Percentiles rank a stretch among this genome's conserved stretches.
Evolutionary conservation across 2,888 invertebrate species (phyloP).

Genomic region (Papilio gigon): DNA sequence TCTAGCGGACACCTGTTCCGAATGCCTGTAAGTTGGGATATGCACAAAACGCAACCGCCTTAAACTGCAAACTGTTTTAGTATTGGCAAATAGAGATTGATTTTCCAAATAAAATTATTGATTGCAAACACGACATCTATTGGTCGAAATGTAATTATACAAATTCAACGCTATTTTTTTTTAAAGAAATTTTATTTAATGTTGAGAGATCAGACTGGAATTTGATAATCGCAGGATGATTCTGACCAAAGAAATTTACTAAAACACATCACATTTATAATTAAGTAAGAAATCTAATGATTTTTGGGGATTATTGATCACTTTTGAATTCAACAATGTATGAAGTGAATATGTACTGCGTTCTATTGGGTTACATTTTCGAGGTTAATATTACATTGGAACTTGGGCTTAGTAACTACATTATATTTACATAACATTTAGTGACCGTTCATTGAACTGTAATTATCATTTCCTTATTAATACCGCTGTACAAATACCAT

Average conservation of each 20-base stretch:
- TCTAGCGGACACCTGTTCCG: conserved; percentile 56
- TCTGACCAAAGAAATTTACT: too few relatives aligned
- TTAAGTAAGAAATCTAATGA: too few relatives aligned
- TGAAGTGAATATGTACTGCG: background rate
- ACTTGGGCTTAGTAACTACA: conserved; percentile 47
- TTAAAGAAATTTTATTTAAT: too few relatives aligned
- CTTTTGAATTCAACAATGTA: too few relatives aligned
- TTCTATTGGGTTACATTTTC: background rate
- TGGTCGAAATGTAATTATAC: background rate
- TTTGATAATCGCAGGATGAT: too few relatives aligned
- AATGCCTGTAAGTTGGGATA: conserved; percentile 39
- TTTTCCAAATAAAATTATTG: background rate
- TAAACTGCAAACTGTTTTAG: conserved; percentile 36
- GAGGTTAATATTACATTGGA: background rate
- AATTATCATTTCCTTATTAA: conserved; percentile 25
- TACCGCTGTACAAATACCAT: conserved; percentile 18
- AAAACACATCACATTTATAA: too few relatives aligned
- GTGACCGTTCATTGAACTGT: conserved; percentile 8
- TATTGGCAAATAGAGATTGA: background rate
- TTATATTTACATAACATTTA: conserved; percentile 9
- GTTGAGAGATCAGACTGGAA: too few relatives aligned
- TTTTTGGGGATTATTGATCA: too few relatives aligned
- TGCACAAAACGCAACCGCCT: conserved; percentile 28
- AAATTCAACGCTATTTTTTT: too few relatives aligned
- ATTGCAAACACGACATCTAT: background rate